phyloP scores from a whole-genome alignment of 2,888 invertebrate genomes.

The Colostygia pectinataria region DNA sequence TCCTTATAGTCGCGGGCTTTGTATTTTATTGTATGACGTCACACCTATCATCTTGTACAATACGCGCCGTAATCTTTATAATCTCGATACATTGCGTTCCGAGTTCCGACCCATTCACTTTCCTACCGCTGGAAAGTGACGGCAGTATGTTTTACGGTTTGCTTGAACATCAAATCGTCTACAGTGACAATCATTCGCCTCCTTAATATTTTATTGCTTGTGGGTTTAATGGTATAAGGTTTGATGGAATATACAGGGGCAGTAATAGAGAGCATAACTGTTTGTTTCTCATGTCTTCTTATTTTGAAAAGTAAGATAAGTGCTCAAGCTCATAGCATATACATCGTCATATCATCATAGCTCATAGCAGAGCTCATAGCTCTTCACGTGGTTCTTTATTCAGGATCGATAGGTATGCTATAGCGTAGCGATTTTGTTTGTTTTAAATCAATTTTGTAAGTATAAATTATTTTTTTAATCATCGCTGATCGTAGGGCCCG shows the following conservation, averaged over 20 bases:
- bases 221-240: constrained; percentile 37
- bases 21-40: constrained; percentile 22
- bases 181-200: constrained; percentile 39
- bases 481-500: no score
- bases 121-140: constrained; percentile 23
- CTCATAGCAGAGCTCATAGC: no score
- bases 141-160: constrained; percentile 24
- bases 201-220: constrained; percentile 44
- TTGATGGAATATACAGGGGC: neutral
- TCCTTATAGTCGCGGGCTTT: constrained; percentile 15
- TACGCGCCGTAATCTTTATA: constrained; percentile 25
- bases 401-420: no score
- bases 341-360: no score
- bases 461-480: no score
- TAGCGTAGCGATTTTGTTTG: no score
- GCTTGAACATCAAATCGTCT: constrained; percentile 30
- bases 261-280: no score
- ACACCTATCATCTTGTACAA: constrained; percentile 23
- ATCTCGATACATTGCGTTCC: constrained; percentile 23
- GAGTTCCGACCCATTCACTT: constrained; percentile 14
- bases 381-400: no score
- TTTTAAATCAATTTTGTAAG: no score
- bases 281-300: no score
- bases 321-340: no score
- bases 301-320: no score